These are phyloP conservation scores for Poeciliopsis turrubarensis DNA, from an alignment of 2,113 vertebrate species.

Conservation along the genomic window DNA sequence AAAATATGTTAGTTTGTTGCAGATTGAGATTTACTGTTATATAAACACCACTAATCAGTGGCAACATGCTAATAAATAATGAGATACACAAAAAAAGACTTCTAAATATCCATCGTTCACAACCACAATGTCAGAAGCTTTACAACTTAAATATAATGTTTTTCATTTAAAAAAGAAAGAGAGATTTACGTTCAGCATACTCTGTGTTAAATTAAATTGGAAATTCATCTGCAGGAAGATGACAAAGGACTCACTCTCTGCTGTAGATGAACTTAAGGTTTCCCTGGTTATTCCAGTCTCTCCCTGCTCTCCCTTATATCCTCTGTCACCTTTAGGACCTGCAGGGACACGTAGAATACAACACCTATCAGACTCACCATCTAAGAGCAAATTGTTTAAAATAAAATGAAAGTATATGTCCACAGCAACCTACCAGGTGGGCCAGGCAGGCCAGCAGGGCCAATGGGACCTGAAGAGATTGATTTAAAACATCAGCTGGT, in stretches of 20 bases:
- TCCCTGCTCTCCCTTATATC: constrained; percentile 83
- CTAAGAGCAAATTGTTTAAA: background rate
- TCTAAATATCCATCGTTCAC: no score
- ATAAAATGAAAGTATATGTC: background rate
- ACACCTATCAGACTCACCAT: background rate
- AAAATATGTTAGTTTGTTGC: no score
- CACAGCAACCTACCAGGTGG: constrained; percentile 80
- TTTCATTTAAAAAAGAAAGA: background rate
- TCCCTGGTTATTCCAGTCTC: constrained; percentile 72
- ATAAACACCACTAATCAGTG: no score
- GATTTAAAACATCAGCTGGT: background rate
- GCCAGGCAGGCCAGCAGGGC: constrained; percentile 93
- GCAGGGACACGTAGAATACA: constrained; percentile 20
- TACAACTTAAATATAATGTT: background rate
- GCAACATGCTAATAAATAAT: no score
- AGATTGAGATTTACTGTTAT: no score
- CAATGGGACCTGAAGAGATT: constrained; percentile 84
- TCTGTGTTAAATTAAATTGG: background rate
- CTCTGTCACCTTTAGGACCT: constrained; percentile 81
- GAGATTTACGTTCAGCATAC: background rate
- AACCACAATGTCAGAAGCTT: no score
- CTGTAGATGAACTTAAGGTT: constrained; percentile 55
- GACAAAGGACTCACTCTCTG: constrained; percentile 57
- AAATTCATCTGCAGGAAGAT: background rate
- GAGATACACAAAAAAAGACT: no score